These are phyloP conservation scores for Aythya fuligula DNA, from an alignment of 2,797 vertebrate genomes.

Conservation along the genomic window DNA sequence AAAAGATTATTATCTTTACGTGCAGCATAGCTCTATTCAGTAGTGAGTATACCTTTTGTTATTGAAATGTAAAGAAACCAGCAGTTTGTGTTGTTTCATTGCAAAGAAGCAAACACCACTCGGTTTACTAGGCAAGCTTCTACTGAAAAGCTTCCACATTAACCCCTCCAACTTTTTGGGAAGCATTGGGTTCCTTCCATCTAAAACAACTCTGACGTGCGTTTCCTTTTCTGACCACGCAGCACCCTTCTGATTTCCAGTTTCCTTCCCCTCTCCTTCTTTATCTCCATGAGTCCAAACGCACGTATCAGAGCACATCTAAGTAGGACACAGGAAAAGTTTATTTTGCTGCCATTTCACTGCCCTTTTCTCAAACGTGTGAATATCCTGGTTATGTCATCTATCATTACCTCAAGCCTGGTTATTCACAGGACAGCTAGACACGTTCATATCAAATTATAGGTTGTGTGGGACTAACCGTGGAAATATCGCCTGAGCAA, in stretches of 20 bases:
- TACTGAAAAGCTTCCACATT: background rate
- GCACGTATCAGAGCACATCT: background rate
- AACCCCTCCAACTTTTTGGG: background rate
- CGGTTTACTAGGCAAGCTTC: background rate
- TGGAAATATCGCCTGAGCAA: background rate
- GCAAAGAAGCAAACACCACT: background rate
- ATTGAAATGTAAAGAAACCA: background rate
- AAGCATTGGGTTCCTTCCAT: background rate
- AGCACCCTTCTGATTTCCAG: background rate
- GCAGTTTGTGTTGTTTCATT: background rate
- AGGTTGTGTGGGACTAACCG: background rate
- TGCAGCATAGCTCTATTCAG: background rate
- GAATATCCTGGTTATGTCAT: conserved; percentile 12
- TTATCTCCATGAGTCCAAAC: background rate
- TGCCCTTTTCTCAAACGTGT: background rate
- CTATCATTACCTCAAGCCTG: background rate
- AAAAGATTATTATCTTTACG: background rate
- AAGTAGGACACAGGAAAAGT: background rate
- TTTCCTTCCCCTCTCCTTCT: background rate
- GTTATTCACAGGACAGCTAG: background rate
- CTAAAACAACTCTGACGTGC: background rate
- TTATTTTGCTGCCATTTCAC: background rate
- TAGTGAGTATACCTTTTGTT: rapidly evolving
- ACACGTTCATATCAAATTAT: background rate
- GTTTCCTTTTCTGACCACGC: background rate